Evolutionary conservation across 2,888 invertebrate genomes (phyloP).

Genomic region (Drosophila recens): DNA sequence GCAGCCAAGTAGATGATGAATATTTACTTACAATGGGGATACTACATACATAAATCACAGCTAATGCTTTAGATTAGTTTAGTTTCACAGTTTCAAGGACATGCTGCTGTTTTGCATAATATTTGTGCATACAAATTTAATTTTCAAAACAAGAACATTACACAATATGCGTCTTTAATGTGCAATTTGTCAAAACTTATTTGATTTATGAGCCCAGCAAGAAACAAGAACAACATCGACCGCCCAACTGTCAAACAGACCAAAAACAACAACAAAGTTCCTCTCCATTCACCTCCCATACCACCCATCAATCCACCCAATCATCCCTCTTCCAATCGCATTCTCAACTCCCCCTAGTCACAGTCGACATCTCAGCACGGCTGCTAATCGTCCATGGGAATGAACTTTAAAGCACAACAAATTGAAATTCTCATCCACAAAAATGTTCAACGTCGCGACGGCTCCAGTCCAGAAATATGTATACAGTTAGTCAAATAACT

Average conservation of each 20-base stretch:
- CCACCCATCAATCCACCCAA: slow-evolving; percentile 3
- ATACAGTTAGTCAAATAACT: background rate
- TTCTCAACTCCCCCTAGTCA: slow-evolving; percentile 1
- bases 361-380: slow-evolving; percentile 13
- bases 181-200: slow-evolving; percentile 78
- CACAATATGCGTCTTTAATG: slow-evolving; percentile 66
- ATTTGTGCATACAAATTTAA: slow-evolving; percentile 49
- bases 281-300: no score
- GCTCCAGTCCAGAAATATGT: slow-evolving; percentile 9
- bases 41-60: slow-evolving; percentile 8
- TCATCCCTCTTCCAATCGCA: background rate
- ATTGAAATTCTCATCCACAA: slow-evolving; percentile 47
- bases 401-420: slow-evolving; percentile 56
- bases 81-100: slow-evolving; percentile 23
- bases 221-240: slow-evolving; percentile 27
- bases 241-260: slow-evolving; percentile 45
- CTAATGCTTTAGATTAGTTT: slow-evolving; percentile 1
- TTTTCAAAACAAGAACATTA: slow-evolving; percentile 34
- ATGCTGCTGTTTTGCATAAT: slow-evolving; percentile 29
- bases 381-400: slow-evolving; percentile 51
- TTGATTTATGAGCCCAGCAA: slow-evolving; percentile 67
- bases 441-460: slow-evolving; percentile 26
- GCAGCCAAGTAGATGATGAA: background rate
- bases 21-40: slow-evolving; percentile 7
- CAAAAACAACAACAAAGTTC: slow-evolving; percentile 38